Percentiles rank a stretch among this genome's conserved stretches.
phyloP scores from a whole-genome alignment of 2,888 invertebrate genomes.

The Ennomos fuscantarius region DNA sequence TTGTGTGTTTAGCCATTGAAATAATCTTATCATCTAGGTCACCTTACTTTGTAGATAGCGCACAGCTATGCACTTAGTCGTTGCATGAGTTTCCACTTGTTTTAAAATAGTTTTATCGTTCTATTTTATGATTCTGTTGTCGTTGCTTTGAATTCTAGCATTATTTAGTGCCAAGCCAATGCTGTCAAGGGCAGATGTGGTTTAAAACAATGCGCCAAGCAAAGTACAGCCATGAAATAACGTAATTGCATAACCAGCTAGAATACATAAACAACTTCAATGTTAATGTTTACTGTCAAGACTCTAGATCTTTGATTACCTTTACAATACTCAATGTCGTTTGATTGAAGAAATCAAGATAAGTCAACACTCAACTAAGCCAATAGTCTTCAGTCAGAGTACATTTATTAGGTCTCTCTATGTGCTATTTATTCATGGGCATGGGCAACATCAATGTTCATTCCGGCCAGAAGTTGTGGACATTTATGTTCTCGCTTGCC shows the following conservation, averaged over 20 bases:
- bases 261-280: no score
- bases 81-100: constrained; percentile 47
- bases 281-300: no score
- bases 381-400: no score
- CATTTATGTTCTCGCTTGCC: constrained; percentile 11
- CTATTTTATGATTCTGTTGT: constrained; percentile 28
- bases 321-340: no score
- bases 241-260: not conserved
- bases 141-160: constrained; percentile 13
- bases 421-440: no score
- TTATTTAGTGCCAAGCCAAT: constrained; percentile 14
- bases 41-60: constrained; percentile 82
- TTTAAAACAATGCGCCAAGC: not conserved
- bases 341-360: no score
- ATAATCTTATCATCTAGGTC: constrained; percentile 85
- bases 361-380: no score
- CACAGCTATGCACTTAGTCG: constrained; percentile 50
- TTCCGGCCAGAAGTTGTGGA: constrained; percentile 3
- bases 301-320: no score
- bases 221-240: constrained; percentile 4
- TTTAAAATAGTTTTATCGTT: constrained; percentile 34
- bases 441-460: constrained; percentile 8
- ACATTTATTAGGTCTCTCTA: no score
- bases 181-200: constrained; percentile 1
- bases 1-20: constrained; percentile 68